phyloP scores from a whole-genome alignment of 1,140 invertebrate genomes.

The Cotesia vestalis region DNA sequence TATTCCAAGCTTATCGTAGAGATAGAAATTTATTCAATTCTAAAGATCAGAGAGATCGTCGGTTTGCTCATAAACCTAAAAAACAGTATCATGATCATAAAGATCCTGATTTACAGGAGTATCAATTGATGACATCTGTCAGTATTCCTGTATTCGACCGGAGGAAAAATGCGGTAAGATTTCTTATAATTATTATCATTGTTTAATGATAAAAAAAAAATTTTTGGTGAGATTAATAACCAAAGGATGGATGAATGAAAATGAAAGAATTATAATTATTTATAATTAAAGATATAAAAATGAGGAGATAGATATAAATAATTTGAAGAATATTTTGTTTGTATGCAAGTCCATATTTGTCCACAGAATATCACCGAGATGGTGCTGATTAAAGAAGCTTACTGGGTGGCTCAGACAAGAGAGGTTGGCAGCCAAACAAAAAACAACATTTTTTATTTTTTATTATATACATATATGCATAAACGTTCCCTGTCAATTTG shows the following conservation, averaged over 20 bases:
- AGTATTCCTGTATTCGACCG: conserved; percentile 91
- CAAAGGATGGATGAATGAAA: background rate
- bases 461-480: conserved; percentile 30
- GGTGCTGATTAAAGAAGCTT: conserved; percentile 91
- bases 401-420: conserved; percentile 89
- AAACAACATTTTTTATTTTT: conserved; percentile 44
- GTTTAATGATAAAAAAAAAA: background rate
- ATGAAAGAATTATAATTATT: background rate
- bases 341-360: conserved; percentile 65
- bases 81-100: conserved; percentile 41
- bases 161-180: conserved; percentile 78
- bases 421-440: conserved; percentile 74
- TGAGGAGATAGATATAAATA: background rate
- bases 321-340: conserved; percentile 34
- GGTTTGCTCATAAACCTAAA: conserved; percentile 64
- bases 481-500: conserved; percentile 19
- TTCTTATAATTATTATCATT: conserved; percentile 5
- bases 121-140: conserved; percentile 84
- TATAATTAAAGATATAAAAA: background rate
- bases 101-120: conserved; percentile 40
- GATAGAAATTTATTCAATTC: conserved; percentile 67
- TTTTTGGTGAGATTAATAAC: too few species aligned
- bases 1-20: conserved; percentile 71
- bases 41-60: conserved; percentile 67
- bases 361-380: conserved; percentile 92